phyloP scores from a whole-genome alignment of 2,797 vertebrate genomes.

The Chromis chromis region DNA sequence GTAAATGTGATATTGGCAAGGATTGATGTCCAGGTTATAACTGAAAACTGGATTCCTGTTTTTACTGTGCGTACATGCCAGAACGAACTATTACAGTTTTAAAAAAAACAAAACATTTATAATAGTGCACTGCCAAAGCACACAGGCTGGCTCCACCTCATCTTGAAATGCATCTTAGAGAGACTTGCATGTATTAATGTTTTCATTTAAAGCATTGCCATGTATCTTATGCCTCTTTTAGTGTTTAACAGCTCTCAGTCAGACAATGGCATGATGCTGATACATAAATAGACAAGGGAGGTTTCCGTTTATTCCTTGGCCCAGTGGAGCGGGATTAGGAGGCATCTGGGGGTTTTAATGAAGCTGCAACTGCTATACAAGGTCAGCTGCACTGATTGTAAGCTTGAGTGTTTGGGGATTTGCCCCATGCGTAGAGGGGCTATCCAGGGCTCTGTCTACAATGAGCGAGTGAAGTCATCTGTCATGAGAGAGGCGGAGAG shows the following conservation, averaged over 20 bases:
- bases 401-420: slow-evolving; percentile 63
- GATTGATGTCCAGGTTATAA: slow-evolving; percentile 22
- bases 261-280: slow-evolving; percentile 42
- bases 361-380: slow-evolving; percentile 70
- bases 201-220: slow-evolving; percentile 36
- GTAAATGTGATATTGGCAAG: slow-evolving; percentile 11
- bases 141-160: slow-evolving; percentile 29
- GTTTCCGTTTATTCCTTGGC: slow-evolving; percentile 67
- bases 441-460: slow-evolving; percentile 58
- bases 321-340: slow-evolving; percentile 73
- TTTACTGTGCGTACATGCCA: slow-evolving; percentile 23
- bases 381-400: slow-evolving; percentile 61
- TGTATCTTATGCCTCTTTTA: slow-evolving; percentile 52
- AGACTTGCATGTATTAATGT: not conserved
- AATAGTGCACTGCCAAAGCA: slow-evolving; percentile 32
- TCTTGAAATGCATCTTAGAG: slow-evolving; percentile 18
- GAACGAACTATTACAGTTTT: not conserved
- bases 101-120: slow-evolving; percentile 9
- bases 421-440: slow-evolving; percentile 56
- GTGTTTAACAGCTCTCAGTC: slow-evolving; percentile 34
- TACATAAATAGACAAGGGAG: slow-evolving; percentile 37
- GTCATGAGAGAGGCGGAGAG: slow-evolving; percentile 58
- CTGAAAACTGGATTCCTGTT: slow-evolving; percentile 34
- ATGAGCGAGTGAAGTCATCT: slow-evolving; percentile 79
- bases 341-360: slow-evolving; percentile 67